Conservation (phyloP, 23 tunicate species). For the Styela clava region DNA sequence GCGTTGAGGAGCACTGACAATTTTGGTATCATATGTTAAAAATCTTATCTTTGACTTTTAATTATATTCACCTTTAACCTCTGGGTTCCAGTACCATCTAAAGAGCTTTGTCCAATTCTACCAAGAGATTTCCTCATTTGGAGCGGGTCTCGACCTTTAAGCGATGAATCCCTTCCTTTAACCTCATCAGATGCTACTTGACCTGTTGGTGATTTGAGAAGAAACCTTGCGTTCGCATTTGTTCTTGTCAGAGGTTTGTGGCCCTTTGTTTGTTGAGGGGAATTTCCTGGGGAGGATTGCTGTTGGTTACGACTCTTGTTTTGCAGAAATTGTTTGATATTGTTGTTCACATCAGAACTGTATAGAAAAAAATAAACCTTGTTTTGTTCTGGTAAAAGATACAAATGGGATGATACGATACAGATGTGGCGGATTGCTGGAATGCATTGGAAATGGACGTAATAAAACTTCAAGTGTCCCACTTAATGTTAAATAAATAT, state of each 20-base stretch:
- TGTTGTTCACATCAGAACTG: conserved; percentile 25
- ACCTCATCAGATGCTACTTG: background rate
- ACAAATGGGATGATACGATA: too few species aligned
- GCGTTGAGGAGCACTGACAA: too few species aligned
- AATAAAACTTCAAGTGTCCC: too few species aligned
- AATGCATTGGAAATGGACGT: too few species aligned
- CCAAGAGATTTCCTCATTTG: background rate
- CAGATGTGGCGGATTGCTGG: too few species aligned
- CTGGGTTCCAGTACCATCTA: background rate
- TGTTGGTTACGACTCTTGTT: conserved; percentile 28
- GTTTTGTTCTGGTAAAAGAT: too few species aligned
- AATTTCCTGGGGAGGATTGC: background rate
- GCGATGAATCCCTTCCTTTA: background rate
- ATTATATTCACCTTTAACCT: background rate
- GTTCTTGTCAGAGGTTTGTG: conserved; percentile 28
- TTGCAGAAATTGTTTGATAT: conserved; percentile 23
- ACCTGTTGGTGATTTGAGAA: conserved; percentile 15
- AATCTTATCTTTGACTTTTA: too few species aligned
- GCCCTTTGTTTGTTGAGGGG: conserved; percentile 2
- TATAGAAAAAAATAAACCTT: too few species aligned
- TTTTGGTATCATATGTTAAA: too few species aligned
- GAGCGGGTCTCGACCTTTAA: background rate
- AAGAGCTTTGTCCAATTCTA: background rate
- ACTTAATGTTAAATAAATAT: too few species aligned
- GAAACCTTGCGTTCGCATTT: conserved; percentile 30